A percentile compares a stretch with the other conserved stretches of the same genome.
phyloP scores from a whole-genome alignment of 2,888 invertebrate genomes.

The Parthenolecanium corni region DNA sequence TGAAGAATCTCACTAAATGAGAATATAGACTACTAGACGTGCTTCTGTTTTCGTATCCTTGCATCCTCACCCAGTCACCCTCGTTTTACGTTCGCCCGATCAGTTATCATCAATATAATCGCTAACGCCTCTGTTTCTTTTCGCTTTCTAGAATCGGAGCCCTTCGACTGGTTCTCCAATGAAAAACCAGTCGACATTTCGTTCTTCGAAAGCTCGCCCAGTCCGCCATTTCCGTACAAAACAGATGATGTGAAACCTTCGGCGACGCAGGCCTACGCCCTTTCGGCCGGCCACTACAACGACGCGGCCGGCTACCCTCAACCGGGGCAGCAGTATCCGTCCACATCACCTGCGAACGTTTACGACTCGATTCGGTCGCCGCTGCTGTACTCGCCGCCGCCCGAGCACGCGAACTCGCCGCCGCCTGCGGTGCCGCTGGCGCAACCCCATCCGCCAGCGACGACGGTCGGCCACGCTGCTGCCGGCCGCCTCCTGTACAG shows the following conservation, averaged over 20 bases:
- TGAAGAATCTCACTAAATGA: too few species aligned
- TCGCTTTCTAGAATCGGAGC: constrained; percentile 42
- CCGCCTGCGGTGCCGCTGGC: background rate
- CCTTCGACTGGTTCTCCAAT: constrained; percentile 50
- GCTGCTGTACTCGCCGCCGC: background rate
- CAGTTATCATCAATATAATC: too few species aligned
- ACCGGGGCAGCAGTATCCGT: constrained; percentile 1
- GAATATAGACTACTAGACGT: too few species aligned
- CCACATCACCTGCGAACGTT: too few species aligned
- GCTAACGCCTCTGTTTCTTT: too few species aligned
- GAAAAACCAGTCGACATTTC: constrained; percentile 58
- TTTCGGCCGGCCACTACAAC: constrained; percentile 14
- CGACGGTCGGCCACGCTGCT: too few species aligned
- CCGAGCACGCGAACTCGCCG: background rate
- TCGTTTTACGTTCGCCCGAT: too few species aligned
- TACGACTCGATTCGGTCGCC: constrained; percentile 26
- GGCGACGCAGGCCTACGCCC: constrained; percentile 4
- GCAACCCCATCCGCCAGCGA: background rate
- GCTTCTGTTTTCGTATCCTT: too few species aligned
- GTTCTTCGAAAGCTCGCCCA: constrained; percentile 51
- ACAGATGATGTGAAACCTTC: constrained; percentile 35
- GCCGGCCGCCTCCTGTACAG: too few species aligned
- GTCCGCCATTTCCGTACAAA: background rate
- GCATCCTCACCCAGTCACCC: too few species aligned
- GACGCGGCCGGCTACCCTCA: constrained; percentile 18